Evolutionary conservation across 1,140 invertebrate species (phyloP).

Genomic region (Proctacanthus coquilletti): DNA sequence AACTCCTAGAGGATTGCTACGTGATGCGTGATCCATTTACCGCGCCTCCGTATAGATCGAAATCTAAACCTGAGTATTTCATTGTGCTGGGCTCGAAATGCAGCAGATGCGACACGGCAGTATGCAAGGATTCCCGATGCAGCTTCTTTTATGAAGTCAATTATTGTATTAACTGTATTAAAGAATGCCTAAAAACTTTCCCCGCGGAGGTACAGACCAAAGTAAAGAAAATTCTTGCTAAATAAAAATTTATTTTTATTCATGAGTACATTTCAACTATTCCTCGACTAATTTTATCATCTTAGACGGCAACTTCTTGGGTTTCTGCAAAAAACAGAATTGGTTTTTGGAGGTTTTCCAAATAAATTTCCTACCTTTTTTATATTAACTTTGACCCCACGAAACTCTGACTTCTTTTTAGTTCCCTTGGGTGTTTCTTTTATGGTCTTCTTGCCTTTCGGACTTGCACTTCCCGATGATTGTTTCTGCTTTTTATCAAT

Average conservation of each 20-base stretch:
- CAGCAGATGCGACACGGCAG: slow-evolving; percentile 41
- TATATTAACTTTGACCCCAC: neutral
- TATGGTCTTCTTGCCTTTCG: too few relatives aligned
- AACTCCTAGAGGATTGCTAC: slow-evolving; percentile 53
- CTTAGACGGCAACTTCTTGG: neutral
- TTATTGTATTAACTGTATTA: slow-evolving; percentile 55
- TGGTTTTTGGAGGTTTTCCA: too few relatives aligned
- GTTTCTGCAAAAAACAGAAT: neutral
- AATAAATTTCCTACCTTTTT: neutral
- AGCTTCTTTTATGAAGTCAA: slow-evolving; percentile 62
- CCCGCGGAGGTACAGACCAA: slow-evolving; percentile 42
- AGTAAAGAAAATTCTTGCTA: slow-evolving; percentile 26
- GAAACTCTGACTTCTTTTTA: neutral
- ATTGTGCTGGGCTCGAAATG: slow-evolving; percentile 62
- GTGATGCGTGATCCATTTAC: slow-evolving; percentile 72
- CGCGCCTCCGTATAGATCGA: slow-evolving; percentile 32
- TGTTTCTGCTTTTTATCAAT: neutral
- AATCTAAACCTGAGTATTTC: slow-evolving; percentile 43
- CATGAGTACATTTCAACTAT: too few relatives aligned
- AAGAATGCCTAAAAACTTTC: slow-evolving; percentile 40
- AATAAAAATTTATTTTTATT: neutral
- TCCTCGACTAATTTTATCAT: neutral
- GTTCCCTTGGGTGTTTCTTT: neutral
- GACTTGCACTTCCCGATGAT: neutral
- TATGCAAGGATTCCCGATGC: slow-evolving; percentile 58